These are phyloP conservation scores for Suncus etruscus DNA, from an alignment of 2,113 vertebrate species.

Conservation along the genomic window DNA sequence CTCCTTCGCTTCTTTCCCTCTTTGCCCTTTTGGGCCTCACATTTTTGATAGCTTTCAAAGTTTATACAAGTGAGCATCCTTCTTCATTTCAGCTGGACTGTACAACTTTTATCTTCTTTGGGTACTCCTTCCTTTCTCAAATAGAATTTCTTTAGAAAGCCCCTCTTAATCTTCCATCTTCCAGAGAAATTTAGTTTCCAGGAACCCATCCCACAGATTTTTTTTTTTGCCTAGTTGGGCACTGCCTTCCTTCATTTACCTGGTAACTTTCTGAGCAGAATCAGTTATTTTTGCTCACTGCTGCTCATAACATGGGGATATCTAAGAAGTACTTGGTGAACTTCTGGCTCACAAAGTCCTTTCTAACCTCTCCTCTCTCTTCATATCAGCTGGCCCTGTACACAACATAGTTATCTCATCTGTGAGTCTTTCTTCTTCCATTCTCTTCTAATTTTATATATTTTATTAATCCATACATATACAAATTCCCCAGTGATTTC, in stretches of 20 bases:
- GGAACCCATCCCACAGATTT: background rate
- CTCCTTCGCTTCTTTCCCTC: too few relatives aligned
- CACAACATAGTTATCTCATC: background rate
- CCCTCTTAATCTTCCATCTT: background rate
- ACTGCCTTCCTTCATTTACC: background rate
- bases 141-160: background rate
- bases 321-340: background rate
- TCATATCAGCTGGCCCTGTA: background rate
- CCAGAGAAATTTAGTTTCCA: background rate
- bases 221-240: background rate
- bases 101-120: background rate
- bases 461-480: background rate
- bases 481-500: background rate
- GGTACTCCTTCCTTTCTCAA: background rate
- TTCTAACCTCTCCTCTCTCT: background rate
- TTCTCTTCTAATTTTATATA: background rate
- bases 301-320: accelerated
- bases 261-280: background rate
- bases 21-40: background rate
- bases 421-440: background rate
- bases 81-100: background rate
- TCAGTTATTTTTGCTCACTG: background rate
- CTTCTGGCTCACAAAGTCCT: background rate
- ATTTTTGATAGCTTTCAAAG: background rate
- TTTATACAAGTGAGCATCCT: background rate